A percentile compares a stretch with the other conserved stretches of the same genome.
These are phyloP conservation scores for Cercocebus atys DNA, from an alignment of 2,113 vertebrate genomes.

Conservation along the genomic window DNA sequence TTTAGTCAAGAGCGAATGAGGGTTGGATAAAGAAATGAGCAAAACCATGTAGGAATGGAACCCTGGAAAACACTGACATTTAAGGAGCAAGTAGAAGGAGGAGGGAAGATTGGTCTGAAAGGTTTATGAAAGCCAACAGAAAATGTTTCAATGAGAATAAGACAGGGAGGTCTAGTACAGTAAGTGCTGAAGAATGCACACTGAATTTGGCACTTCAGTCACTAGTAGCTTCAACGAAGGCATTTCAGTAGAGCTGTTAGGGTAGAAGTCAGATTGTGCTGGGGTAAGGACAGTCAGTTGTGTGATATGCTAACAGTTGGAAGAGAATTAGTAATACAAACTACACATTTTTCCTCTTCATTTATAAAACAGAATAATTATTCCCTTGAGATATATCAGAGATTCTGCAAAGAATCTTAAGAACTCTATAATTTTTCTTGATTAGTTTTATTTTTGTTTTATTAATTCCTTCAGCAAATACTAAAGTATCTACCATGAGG, in stretches of 20 bases:
- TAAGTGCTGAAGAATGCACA: neutral
- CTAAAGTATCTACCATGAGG: neutral
- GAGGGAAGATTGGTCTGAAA: neutral
- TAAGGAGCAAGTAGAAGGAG: neutral
- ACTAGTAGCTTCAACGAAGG: neutral
- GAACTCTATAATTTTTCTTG: neutral
- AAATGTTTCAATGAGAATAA: neutral
- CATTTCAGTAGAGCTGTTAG: neutral
- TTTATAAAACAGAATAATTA: neutral
- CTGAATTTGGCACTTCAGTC: neutral
- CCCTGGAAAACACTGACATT: neutral
- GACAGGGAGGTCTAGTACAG: neutral
- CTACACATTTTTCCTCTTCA: neutral
- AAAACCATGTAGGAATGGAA: neutral
- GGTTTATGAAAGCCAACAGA: neutral
- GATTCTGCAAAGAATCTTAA: slow-evolving; percentile 3
- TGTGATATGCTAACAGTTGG: neutral
- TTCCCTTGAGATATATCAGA: neutral
- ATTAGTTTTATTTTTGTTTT: neutral
- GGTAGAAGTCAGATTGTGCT: neutral
- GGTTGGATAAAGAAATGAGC: neutral
- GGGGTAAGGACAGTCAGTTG: neutral
- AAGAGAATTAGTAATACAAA: neutral
- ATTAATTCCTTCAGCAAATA: neutral
- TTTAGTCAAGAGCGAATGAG: neutral